Evolutionary conservation across 1,140 invertebrate species (phyloP), one percentile per base, ranked within the genome.

Genomic region (Formica exsecta): DNA sequence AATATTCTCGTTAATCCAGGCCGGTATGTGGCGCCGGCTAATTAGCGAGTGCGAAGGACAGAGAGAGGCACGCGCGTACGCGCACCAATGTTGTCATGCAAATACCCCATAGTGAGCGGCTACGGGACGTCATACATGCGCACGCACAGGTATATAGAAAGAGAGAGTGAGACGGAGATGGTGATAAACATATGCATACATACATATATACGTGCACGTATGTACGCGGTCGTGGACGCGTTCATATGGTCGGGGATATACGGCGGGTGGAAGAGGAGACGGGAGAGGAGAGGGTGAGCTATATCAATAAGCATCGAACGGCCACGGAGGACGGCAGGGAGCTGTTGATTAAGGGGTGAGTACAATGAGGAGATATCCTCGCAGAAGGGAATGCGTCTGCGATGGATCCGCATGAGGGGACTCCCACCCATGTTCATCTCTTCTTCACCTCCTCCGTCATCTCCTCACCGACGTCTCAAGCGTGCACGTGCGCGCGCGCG

Each of bases 1-100:
- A 95, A 95, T 95, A 95, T 94, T 91, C 92, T 91, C 92, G 91
- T 92, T 94, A 93, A 95, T 94, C 93, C 93, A 79, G 38, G 86
- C 80, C 87, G 92, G 93, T 93, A 94, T 94, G 92, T 91, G 89
- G 92, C 92, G 86, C 87, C 91, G 89, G 92, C 93, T 95, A 95
- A 95, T 95, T 95, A 94, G 92, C 87, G 88, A 91, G 88, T 90
- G 90, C 90, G 81, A 84, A 88, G 91, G 92, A 93, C 88, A 87
- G 65, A 71, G 85, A 75, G 64, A 89, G 75, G 68, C 73, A 75
- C 88, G 80, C 79, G 62, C 51, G 75, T 80, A 75, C 79, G 87
- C 74, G 86, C 84, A 66, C 68, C 66, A 86, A 90, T 91, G 92
- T 94, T 94, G 94, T 94, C 93, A 94, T 94, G 94, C 93, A 94